phyloP scores from a whole-genome alignment of 2,888 invertebrate genomes.

The Camptogramma bilineatum region DNA sequence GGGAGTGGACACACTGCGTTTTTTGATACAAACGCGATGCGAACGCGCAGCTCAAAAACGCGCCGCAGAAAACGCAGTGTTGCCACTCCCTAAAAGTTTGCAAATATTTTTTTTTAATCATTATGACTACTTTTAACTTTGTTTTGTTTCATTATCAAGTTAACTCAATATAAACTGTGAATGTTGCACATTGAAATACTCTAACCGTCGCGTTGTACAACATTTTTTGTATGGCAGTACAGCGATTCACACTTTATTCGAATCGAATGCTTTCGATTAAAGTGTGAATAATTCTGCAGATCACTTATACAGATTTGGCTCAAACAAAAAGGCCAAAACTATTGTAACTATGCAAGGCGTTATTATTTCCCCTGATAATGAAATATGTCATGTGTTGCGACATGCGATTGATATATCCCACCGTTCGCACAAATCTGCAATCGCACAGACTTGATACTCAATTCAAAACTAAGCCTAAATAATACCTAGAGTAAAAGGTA shows the following conservation, averaged over 20 bases:
- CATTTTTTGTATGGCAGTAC: constrained; percentile 7
- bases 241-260: too few relatives aligned
- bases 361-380: neutral
- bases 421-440: constrained; percentile 10
- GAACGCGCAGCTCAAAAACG: too few relatives aligned
- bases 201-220: neutral
- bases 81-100: too few relatives aligned
- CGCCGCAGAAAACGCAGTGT: too few relatives aligned
- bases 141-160: neutral
- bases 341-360: neutral
- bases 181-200: constrained; percentile 7
- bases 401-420: constrained; percentile 19
- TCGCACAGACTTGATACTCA: constrained; percentile 13
- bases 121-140: too few relatives aligned
- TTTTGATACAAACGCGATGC: too few relatives aligned
- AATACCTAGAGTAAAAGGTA: neutral
- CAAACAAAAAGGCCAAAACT: neutral
- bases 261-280: too few relatives aligned
- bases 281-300: too few relatives aligned
- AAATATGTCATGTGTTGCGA: neutral
- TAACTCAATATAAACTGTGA: neutral
- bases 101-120: too few relatives aligned
- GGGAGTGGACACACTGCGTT: too few relatives aligned
- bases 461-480: constrained; percentile 16
- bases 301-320: neutral